These are phyloP conservation scores for Falco rusticolus DNA, from an alignment of 2,797 vertebrate genomes.

Conservation along the genomic window DNA sequence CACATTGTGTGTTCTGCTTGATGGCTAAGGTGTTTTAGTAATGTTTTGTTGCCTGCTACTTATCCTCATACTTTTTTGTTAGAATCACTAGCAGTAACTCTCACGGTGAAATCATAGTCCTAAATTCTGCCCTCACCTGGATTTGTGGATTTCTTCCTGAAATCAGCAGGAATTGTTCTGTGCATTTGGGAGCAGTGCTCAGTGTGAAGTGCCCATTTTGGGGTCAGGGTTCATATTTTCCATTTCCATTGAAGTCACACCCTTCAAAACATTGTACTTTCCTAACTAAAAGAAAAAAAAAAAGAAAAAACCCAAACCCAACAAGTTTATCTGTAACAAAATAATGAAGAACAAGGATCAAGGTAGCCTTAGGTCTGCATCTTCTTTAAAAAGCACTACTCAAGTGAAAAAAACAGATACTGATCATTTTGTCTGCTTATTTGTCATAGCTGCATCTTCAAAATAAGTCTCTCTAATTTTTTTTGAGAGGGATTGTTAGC, in stretches of 20 bases:
- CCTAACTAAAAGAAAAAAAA: not conserved
- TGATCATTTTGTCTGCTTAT: not conserved
- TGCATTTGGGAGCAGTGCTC: not conserved
- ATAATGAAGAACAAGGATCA: not conserved
- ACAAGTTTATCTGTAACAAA: not conserved
- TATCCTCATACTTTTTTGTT: not conserved
- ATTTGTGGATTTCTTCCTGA: not conserved
- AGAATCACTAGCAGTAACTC: not conserved
- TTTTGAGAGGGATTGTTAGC: not conserved
- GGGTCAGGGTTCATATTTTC: not conserved
- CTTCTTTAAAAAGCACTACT: not conserved
- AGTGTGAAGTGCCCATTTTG: not conserved
- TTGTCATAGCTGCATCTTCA: not conserved
- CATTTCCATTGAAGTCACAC: not conserved
- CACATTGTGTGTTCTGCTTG: not conserved
- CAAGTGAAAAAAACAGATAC: not conserved
- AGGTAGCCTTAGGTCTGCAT: not conserved
- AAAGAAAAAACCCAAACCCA: accelerated
- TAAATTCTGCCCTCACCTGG: not conserved
- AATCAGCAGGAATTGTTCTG: not conserved
- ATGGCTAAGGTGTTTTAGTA: not conserved
- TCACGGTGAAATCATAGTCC: not conserved
- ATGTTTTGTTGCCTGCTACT: not conserved
- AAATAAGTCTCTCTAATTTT: not conserved
- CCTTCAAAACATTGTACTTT: not conserved